Evolutionary conservation across 2,888 invertebrate species (phyloP).

Genomic region (Heterodera filipjevi): DNA sequence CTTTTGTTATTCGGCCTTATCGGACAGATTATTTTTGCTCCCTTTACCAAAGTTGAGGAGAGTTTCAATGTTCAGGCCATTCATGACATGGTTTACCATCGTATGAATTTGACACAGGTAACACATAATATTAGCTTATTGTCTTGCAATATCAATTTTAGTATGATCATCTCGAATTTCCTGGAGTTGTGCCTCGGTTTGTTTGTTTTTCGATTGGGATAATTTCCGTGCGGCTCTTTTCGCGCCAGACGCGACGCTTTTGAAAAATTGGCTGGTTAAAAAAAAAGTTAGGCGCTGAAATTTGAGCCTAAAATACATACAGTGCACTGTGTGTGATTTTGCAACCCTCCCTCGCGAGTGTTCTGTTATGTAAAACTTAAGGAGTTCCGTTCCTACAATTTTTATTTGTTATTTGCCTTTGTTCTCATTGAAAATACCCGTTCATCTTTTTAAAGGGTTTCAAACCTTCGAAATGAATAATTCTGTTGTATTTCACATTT

Average conservation of each 20-base stretch:
- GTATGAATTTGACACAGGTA: constrained; percentile 63
- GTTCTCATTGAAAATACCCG: too few relatives aligned
- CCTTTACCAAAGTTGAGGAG: constrained; percentile 83
- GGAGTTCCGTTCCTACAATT: too few relatives aligned
- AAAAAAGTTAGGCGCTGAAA: too few relatives aligned
- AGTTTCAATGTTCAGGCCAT: constrained; percentile 98
- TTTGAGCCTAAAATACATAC: too few relatives aligned
- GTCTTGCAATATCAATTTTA: constrained; percentile 68
- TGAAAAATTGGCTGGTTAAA: too few relatives aligned
- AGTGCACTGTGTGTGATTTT: too few relatives aligned
- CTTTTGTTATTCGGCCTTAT: constrained; percentile 52
- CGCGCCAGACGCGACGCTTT: too few relatives aligned
- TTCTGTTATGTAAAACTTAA: too few relatives aligned
- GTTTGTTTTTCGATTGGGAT: not conserved
- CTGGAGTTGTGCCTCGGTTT: constrained; percentile 87
- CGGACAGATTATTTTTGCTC: constrained; percentile 52
- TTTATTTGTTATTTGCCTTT: not conserved
- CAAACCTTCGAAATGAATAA: too few relatives aligned
- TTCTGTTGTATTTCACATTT: not conserved
- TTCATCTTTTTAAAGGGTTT: too few relatives aligned
- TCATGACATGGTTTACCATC: constrained; percentile 91
- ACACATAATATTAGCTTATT: not conserved
- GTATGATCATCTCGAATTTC: constrained; percentile 97
- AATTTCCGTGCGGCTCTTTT: too few relatives aligned
- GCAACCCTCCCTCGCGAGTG: too few relatives aligned